Conservation (phyloP, 2,797 vertebrate genomes). For the Furcifer pardalis region DNA sequence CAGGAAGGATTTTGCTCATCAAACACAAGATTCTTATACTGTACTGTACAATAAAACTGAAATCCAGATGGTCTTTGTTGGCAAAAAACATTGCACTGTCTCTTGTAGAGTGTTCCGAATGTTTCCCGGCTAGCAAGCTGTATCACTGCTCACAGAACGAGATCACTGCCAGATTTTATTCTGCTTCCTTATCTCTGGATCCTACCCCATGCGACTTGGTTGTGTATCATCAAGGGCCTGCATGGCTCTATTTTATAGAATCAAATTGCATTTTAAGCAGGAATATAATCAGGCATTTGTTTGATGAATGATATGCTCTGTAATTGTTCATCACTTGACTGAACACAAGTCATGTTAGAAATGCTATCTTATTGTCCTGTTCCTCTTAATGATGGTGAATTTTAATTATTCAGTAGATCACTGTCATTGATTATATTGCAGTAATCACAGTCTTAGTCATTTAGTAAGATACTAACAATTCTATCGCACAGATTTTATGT, state of each 20-base stretch:
- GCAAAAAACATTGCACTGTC: not conserved
- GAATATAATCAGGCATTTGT: not conserved
- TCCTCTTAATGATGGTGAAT: not conserved
- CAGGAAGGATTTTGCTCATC: not conserved
- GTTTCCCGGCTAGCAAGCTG: no score
- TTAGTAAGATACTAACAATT: not conserved
- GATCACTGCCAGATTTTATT: not conserved
- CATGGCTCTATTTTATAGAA: not conserved
- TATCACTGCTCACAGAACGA: not conserved
- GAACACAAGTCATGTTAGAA: not conserved
- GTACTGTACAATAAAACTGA: not conserved
- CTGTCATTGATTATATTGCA: constrained; percentile 3
- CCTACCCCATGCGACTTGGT: not conserved
- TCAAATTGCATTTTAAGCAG: not conserved
- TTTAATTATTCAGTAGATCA: not conserved
- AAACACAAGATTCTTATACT: no score
- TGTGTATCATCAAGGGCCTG: not conserved
- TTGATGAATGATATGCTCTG: not conserved
- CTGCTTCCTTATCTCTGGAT: not conserved
- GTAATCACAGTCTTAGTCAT: constrained; percentile 24
- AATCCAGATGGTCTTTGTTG: no score
- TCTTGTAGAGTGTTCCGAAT: not conserved
- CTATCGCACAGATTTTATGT: not conserved
- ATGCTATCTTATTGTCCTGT: not conserved
- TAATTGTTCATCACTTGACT: constrained; percentile 3